Evolutionary conservation across 2,113 vertebrate species (phyloP).

Genomic region (Lanius ludovicianus): DNA sequence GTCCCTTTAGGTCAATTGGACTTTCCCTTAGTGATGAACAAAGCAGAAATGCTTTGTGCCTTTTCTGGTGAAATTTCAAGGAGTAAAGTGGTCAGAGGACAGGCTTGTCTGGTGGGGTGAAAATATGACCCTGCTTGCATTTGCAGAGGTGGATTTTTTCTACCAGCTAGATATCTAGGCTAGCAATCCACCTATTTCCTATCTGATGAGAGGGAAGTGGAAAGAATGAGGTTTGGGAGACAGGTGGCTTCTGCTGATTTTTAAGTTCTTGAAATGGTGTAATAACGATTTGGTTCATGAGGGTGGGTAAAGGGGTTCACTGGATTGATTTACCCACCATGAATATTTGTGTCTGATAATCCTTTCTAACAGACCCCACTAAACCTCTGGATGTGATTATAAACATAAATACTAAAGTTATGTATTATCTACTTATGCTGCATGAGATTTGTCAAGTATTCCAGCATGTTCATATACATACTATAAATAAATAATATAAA

Average conservation of each 20-base stretch:
- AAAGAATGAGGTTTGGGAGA: not conserved
- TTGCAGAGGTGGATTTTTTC: not conserved
- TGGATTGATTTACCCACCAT: not conserved
- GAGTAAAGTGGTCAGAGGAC: not conserved
- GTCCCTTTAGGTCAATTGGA: not conserved
- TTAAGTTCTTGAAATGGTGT: not conserved
- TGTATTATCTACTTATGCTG: not conserved
- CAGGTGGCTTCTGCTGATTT: not conserved
- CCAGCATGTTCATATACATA: rapidly evolving
- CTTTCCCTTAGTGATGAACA: not conserved
- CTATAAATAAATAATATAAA: not conserved
- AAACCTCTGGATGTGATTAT: not conserved
- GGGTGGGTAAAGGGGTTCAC: not conserved
- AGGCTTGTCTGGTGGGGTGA: not conserved
- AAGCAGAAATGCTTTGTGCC: not conserved
- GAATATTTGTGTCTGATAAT: not conserved
- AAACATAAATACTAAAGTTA: not conserved
- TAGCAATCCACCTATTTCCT: not conserved
- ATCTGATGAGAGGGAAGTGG: not conserved
- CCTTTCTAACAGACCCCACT: not conserved
- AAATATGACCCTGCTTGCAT: not conserved
- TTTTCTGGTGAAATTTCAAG: not conserved
- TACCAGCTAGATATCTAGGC: not conserved
- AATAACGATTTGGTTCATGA: not conserved
- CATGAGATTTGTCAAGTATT: not conserved